Base-by-base conservation (phyloP, 2,888 invertebrate genomes). In the Steinernema carpocapsae region DNA sequence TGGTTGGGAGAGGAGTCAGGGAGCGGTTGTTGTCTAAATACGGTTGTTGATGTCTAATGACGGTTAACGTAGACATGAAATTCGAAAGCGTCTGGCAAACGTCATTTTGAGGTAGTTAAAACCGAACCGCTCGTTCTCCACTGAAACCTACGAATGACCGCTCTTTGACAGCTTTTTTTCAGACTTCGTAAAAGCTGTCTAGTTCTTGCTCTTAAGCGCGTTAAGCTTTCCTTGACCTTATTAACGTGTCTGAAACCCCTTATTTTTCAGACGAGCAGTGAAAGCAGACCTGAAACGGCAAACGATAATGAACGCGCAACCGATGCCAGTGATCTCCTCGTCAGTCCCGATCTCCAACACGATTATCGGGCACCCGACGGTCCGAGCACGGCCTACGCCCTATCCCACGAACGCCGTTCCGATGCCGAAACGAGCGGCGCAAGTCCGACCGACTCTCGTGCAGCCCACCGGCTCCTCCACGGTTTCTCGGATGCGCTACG, bases 241-340 rank as follows among this genome's bases (percentile, higher is more conserved):
- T n/a, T n/a, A n/a, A n/a, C n/a, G n/a, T n/a, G n/a, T n/a, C 17
- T 72, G 6, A 48, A 10, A 26, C 22, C 7, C n/a, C 29, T n/a
- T 12, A 32, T 42, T 1, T 52, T 73, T 59, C 51, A 73, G 73
- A 43, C 70, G 70, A 71, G 45, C 70, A 42, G 70, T 74, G 19
- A 70, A 51, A 74, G 42, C 45, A 10, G 74, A 74, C 71, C 43
- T 74, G 26, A 74, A 74, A 74, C 42, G 74, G 45, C 64, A 46
- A 6, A 70, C 70, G 24, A 26, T 74, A 3, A 64, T 64, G 32
- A 64, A 32, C 37, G 24, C 64, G 17, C 64, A 64, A 17, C 32
- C 64, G 32, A 64, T 64, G 64, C 64, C 64, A 32, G 32, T 32
- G 17, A 26, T 26, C 7, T 4, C 2, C 26, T 56, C 56, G 22